Evolutionary conservation across 2,888 invertebrate species (phyloP).

Genomic region (Conus canariensis): DNA sequence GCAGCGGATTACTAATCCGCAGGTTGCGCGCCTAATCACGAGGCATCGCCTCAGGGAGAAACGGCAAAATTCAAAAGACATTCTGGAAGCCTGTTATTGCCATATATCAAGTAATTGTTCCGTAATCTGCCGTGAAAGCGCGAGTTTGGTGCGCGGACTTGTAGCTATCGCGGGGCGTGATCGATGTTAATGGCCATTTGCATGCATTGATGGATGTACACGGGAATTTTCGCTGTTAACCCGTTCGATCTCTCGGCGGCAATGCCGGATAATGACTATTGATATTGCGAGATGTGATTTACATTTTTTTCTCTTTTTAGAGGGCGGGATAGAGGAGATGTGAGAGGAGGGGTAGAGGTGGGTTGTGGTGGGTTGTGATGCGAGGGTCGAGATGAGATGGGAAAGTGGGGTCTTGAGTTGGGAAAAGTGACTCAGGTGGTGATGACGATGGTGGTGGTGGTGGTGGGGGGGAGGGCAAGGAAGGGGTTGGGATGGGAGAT

Average conservation of each 20-base stretch:
- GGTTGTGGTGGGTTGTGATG: background rate
- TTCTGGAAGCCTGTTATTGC: background rate
- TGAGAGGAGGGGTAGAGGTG: background rate
- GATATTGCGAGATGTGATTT: constrained; percentile 9
- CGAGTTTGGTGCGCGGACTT: background rate
- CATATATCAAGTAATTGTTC: constrained; percentile 25
- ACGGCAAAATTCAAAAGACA: background rate
- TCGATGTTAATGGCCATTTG: constrained; percentile 11
- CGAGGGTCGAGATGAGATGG: background rate
- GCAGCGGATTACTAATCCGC: background rate
- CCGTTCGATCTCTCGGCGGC: background rate
- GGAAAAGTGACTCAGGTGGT: too few relatives aligned
- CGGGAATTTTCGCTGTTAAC: background rate
- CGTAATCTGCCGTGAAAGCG: constrained; percentile 15
- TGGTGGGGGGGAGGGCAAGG: background rate
- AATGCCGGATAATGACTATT: background rate
- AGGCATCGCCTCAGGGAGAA: background rate
- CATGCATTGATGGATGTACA: constrained; percentile 24
- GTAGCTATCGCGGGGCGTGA: background rate
- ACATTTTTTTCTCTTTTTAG: background rate
- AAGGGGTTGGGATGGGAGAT: too few relatives aligned
- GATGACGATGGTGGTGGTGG: too few relatives aligned
- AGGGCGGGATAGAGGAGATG: too few relatives aligned
- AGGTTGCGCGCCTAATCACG: background rate
- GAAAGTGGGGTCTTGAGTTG: background rate